phyloP scores from a whole-genome alignment of 1,140 invertebrate genomes.

The Riptortus pedestris region DNA sequence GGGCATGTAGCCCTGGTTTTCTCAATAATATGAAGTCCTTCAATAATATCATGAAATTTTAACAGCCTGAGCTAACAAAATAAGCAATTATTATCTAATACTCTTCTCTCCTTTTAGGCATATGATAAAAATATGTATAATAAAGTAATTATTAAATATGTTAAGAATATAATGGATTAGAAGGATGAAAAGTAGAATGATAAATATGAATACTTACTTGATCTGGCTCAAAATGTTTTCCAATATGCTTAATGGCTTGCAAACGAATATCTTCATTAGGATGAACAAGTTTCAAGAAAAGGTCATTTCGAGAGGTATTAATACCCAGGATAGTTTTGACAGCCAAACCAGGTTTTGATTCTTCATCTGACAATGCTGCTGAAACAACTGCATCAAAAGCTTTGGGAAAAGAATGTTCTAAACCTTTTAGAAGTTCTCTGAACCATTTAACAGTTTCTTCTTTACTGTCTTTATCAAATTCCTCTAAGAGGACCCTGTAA shows the following conservation, averaged over 20 bases:
- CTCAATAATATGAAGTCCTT: too few species aligned
- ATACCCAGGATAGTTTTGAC: slow-evolving; percentile 35
- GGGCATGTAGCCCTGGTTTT: too few species aligned
- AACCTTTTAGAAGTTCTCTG: slow-evolving; percentile 39
- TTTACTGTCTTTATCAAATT: slow-evolving; percentile 34
- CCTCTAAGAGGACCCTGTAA: slow-evolving; percentile 21
- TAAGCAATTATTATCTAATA: too few species aligned
- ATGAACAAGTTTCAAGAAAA: slow-evolving; percentile 58
- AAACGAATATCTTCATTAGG: slow-evolving; percentile 47
- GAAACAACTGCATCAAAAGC: slow-evolving; percentile 45
- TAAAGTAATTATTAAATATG: too few species aligned
- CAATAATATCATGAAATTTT: too few species aligned
- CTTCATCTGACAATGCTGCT: not conserved
- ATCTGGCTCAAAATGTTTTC: slow-evolving; percentile 39
- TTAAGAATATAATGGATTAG: too few species aligned
- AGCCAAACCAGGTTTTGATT: slow-evolving; percentile 16
- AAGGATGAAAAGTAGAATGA: too few species aligned
- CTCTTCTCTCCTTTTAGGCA: too few species aligned
- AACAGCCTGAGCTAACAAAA: too few species aligned
- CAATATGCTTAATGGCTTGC: slow-evolving; percentile 48
- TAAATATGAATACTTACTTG: not conserved
- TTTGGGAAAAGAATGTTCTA: slow-evolving; percentile 53
- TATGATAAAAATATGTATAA: too few species aligned
- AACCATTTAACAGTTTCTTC: slow-evolving; percentile 39
- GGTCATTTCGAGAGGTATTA: slow-evolving; percentile 35